Base-by-base conservation (phyloP, 1,140 invertebrate genomes). In the Caenorhabditis briggsae region DNA sequence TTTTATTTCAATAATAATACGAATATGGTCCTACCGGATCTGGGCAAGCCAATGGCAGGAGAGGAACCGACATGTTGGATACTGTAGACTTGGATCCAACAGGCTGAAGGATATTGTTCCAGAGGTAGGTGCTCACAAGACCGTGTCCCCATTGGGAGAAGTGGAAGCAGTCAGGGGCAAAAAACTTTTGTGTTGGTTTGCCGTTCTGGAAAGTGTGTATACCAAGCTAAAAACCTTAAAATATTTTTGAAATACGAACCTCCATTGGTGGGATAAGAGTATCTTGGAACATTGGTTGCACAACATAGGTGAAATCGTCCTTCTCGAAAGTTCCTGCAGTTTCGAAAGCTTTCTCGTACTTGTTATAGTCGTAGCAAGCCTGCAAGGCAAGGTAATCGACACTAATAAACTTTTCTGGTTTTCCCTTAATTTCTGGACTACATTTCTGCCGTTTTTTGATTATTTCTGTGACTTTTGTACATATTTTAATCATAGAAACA, bases 71-170 rank as follows among this genome's bases (percentile, higher is more conserved):
- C 23, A 89, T 70, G 50, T 85, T 88, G 12, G 92, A 92, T 16
- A 91, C 92, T 48, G 93, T 93, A 6, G 94, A 94, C 90, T 95
- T 95, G 83, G 94, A 93, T 1, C 95, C 95, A 2, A 95, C 94
- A 11, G 95, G 95, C 91, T 96, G 94, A 46, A 95, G 90, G 88
- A 95, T 93, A 89, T 95, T 95, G 91, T 95, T 95, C 95, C 95
- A 95, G 0, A 95, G 92, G 61, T 95, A 93, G 91, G 95, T 95
- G 2, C 95, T 95, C 50, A 94, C 93, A 90, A 91, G 91, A 6
- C 94, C 94, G 87, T 95, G 94, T 16, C 93, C 93, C 84, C 94
- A 94, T 89, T 95, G 94, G 90, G 94, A 95, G 1, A 95, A 93
- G 89, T 96, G 95, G 88, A 95, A 96, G 93, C 95, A 95, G 91